A percentile compares a stretch with the other conserved stretches of the same genome.
These are phyloP conservation scores for Megastigmus dorsalis DNA, from an alignment of 2,888 invertebrate genomes.

Conservation along the genomic window DNA sequence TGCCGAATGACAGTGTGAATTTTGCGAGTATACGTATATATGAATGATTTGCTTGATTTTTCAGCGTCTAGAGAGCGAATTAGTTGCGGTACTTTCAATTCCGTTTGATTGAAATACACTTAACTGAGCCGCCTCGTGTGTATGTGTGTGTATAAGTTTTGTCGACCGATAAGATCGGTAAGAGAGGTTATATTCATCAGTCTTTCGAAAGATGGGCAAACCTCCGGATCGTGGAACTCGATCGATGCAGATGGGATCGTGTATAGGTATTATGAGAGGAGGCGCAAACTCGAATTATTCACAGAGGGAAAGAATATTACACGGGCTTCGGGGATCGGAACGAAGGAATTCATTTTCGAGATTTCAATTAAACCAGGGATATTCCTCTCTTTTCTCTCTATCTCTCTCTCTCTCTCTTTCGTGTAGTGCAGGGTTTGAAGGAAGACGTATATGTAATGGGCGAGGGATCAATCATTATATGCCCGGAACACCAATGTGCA, in stretches of 20 bases:
- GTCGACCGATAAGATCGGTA: no score
- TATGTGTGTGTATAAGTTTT: no score
- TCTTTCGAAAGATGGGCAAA: background rate
- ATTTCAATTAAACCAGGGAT: slow-evolving; percentile 23
- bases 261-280: background rate
- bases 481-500: background rate
- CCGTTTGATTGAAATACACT: no score
- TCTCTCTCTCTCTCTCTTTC: no score
- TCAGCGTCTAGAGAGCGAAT: no score
- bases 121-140: no score
- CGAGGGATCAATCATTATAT: background rate
- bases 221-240: no score
- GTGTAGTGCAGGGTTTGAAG: no score
- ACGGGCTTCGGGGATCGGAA: background rate
- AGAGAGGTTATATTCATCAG: no score
- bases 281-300: background rate
- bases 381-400: background rate
- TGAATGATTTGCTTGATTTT: background rate
- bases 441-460: background rate
- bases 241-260: background rate
- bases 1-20: background rate
- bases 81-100: background rate
- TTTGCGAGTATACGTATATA: background rate
- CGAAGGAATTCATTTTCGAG: slow-evolving; percentile 23
- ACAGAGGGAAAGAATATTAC: background rate